Conservation (phyloP, 2,113 vertebrate species). For the Micronycteris hirsuta region DNA sequence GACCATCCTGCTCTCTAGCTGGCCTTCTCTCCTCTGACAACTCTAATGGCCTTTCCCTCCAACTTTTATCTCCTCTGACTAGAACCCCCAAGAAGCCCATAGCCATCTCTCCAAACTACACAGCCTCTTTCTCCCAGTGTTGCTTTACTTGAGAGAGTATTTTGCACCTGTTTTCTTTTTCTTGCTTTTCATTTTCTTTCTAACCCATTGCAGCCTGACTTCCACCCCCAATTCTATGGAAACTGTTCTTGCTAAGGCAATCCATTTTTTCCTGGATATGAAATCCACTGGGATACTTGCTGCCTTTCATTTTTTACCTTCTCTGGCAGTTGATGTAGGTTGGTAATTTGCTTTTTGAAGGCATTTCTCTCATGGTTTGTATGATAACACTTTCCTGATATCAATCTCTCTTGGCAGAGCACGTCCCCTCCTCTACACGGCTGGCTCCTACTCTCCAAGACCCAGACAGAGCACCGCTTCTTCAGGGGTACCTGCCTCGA, state of each 20-base stretch:
- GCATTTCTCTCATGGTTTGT: background rate
- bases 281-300: background rate
- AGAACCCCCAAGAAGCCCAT: background rate
- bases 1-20: background rate
- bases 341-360: background rate
- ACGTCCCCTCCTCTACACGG: background rate
- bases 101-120: background rate
- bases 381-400: background rate
- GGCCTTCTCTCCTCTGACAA: background rate
- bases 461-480: background rate
- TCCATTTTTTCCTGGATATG: background rate
- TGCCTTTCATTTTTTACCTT: background rate
- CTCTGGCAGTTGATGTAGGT: background rate
- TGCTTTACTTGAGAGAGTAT: background rate
- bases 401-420: background rate
- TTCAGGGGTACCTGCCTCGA: background rate
- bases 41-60: background rate
- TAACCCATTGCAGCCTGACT: background rate
- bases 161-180: background rate
- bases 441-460: background rate
- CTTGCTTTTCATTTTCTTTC: background rate
- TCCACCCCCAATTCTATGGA: background rate
- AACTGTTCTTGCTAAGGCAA: background rate
- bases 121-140: background rate
- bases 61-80: background rate